Evolutionary conservation across 2,888 invertebrate species (phyloP).

Genomic region (Linnaemya tessellans): DNA sequence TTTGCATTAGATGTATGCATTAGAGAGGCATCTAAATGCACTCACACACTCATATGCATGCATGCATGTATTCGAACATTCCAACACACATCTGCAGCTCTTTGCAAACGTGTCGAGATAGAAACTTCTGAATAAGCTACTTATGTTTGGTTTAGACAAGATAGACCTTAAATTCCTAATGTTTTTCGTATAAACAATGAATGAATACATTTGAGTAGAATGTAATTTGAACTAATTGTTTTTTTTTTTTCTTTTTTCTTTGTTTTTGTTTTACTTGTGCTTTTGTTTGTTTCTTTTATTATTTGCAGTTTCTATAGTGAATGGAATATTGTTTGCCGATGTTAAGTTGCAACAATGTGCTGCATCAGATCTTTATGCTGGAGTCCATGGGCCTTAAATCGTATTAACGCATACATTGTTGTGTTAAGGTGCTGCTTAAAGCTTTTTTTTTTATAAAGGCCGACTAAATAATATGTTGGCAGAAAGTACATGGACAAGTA

Average conservation of each 20-base stretch:
- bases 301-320: conserved; percentile 13
- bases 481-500: neutral
- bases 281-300: conserved; percentile 25
- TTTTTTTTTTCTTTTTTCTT: conserved; percentile 17
- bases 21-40: neutral
- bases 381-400: conserved; percentile 15
- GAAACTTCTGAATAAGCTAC: conserved; percentile 55
- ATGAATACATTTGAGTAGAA: conserved; percentile 42
- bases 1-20: conserved; percentile 13
- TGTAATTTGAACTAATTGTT: conserved; percentile 63
- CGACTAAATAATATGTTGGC: neutral
- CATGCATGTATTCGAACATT: neutral
- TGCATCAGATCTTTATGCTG: conserved; percentile 3
- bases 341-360: conserved; percentile 38
- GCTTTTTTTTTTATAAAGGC: conserved; percentile 5
- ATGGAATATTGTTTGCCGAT: neutral
- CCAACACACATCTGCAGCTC: neutral
- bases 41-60: too few relatives aligned
- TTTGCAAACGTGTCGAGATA: neutral
- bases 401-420: neutral
- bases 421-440: neutral
- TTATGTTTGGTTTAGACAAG: conserved; percentile 61
- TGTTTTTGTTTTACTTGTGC: neutral
- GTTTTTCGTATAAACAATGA: conserved; percentile 39
- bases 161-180: conserved; percentile 59